Percentiles rank a stretch among this genome's conserved stretches.
Evolutionary conservation across 53 echinoderm and acorn worm genomes (phyloP).

Genomic region (Patiria pectinifera): DNA sequence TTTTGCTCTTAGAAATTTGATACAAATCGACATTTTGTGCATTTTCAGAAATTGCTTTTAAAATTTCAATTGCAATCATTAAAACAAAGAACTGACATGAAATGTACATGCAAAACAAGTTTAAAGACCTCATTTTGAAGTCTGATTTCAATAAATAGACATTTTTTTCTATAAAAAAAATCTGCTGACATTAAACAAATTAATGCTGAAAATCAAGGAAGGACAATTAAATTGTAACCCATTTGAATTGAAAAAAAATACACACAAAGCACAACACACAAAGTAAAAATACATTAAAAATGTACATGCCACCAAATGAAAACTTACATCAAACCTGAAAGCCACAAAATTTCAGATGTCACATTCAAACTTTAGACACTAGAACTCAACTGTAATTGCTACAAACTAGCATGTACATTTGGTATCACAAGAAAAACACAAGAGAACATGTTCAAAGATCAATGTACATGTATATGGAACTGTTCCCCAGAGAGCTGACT

Average conservation of each 20-base stretch:
- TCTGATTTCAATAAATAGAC: constrained; percentile 56
- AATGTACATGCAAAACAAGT: constrained; percentile 21
- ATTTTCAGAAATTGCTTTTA: not conserved
- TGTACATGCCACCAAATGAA: no score
- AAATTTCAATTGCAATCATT: not conserved
- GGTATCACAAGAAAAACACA: no score
- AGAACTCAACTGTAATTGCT: no score
- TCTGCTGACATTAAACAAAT: not conserved
- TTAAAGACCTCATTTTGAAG: constrained; percentile 42
- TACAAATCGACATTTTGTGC: not conserved
- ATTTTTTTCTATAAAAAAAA: not conserved
- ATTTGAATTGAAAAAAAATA: not conserved
- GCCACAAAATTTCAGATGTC: no score
- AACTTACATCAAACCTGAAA: no score
- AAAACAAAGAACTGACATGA: not conserved
- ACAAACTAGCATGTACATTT: no score
- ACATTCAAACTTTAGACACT: no score
- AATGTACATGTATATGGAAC: no score
- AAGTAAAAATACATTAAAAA: no score
- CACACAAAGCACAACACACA: not conserved
- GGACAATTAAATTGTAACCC: not conserved
- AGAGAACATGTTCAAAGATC: no score
- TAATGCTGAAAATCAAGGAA: not conserved
- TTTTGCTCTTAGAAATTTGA: not conserved
- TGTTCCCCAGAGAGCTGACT: no score